Evolutionary conservation across 1,140 invertebrate species (phyloP).

Genomic region (Meloidogyne exigua): DNA sequence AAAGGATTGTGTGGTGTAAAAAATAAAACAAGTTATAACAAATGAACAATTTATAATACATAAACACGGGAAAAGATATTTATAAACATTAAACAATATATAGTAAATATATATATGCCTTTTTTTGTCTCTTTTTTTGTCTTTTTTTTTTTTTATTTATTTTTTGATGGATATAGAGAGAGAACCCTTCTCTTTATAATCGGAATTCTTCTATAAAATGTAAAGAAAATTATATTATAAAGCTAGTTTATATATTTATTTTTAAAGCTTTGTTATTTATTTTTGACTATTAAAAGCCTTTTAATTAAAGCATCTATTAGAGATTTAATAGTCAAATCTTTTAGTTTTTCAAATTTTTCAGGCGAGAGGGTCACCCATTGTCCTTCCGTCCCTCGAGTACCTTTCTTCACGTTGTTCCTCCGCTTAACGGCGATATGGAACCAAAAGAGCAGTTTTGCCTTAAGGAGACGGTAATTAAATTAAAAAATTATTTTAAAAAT

Average conservation of each 20-base stretch:
- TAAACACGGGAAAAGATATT: no score
- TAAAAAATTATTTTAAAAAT: background rate
- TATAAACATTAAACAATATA: no score
- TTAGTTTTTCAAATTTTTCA: slow-evolving; percentile 1
- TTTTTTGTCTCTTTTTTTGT: no score
- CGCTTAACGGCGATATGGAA: slow-evolving; percentile 64
- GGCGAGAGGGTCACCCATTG: slow-evolving; percentile 4
- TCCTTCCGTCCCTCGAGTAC: slow-evolving; percentile 12
- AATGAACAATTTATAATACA: no score
- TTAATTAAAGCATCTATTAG: background rate
- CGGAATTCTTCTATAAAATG: background rate
- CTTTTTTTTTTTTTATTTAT: no score
- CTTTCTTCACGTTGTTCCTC: slow-evolving; percentile 9
- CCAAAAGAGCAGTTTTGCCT: slow-evolving; percentile 22
- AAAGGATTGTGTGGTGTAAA: no score
- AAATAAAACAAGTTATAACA: no score
- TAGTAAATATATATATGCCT: no score
- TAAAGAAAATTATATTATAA: background rate
- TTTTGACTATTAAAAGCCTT: background rate
- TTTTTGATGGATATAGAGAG: background rate
- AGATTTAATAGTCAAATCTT: background rate
- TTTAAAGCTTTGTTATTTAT: background rate
- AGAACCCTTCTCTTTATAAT: background rate
- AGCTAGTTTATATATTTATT: background rate
- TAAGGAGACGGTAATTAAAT: slow-evolving; percentile 20